phyloP scores from a whole-genome alignment of 2,113 vertebrate species.

The Polypterus senegalus region DNA sequence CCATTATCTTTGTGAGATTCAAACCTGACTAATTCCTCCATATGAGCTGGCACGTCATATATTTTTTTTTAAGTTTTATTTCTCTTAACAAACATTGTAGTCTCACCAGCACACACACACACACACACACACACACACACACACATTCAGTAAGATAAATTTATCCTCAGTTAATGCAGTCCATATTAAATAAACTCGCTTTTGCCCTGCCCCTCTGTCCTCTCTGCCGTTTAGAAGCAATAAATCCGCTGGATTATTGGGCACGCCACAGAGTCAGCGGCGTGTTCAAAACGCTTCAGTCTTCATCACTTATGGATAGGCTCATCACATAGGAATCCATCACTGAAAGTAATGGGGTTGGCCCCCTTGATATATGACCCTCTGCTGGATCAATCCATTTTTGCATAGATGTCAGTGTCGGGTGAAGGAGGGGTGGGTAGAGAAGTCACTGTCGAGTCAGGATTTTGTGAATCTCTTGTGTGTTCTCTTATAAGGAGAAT shows the following conservation, averaged over 20 bases:
- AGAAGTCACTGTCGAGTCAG: too few relatives aligned
- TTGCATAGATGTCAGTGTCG: background rate
- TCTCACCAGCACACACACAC: constrained; percentile 18
- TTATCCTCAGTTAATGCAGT: constrained; percentile 13
- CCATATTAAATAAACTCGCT: constrained; percentile 28
- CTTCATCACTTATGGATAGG: constrained; percentile 32
- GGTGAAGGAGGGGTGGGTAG: background rate
- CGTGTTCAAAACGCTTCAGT: constrained; percentile 23
- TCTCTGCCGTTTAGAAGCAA: constrained; percentile 18
- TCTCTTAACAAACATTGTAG: background rate
- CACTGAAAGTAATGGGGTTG: constrained; percentile 30
- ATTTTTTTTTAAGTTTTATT: background rate
- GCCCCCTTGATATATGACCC: constrained; percentile 22
- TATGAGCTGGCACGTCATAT: too few relatives aligned
- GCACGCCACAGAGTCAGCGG: constrained; percentile 26
- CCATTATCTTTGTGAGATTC: too few relatives aligned
- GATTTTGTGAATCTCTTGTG: too few relatives aligned
- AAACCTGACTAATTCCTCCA: too few relatives aligned
- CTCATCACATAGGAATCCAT: constrained; percentile 21
- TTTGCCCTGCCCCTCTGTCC: constrained; percentile 9
- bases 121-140: constrained; percentile 6
- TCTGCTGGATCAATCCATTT: constrained; percentile 25
- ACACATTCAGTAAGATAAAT: constrained; percentile 20
- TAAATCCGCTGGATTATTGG: constrained; percentile 38
- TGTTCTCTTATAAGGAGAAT: too few relatives aligned